phyloP scores from a whole-genome alignment of 2,888 invertebrate species.

The Drosophila dives region DNA sequence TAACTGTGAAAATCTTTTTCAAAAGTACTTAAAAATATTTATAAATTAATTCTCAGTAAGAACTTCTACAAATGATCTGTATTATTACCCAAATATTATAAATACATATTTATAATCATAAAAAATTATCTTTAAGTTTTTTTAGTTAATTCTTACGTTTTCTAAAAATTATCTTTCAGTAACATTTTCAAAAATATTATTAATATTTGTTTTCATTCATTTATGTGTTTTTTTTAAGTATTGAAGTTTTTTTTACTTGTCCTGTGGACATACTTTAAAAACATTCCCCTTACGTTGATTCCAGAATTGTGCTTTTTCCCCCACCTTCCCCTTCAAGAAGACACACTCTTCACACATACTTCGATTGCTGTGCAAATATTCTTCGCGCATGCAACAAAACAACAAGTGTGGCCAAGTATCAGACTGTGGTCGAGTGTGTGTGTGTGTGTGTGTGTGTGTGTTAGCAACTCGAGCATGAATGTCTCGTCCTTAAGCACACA shows the following conservation, averaged over 20 bases:
- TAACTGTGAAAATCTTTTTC: too few relatives aligned
- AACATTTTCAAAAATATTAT: neutral
- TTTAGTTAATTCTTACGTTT: neutral
- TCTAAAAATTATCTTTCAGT: neutral
- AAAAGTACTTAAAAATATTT: too few relatives aligned
- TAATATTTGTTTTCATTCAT: slow-evolving; percentile 16
- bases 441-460: too few relatives aligned
- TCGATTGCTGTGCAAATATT: slow-evolving; percentile 60
- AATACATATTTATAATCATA: neutral
- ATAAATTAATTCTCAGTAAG: neutral
- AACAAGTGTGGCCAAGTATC: slow-evolving; percentile 21
- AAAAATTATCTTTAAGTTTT: neutral
- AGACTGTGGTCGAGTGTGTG: slow-evolving; percentile 3
- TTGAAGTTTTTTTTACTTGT: slow-evolving; percentile 25
- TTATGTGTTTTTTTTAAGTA: slow-evolving; percentile 24
- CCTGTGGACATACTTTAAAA: too few relatives aligned
- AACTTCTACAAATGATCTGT: neutral
- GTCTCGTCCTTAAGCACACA: slow-evolving; percentile 72
- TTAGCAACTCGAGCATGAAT: slow-evolving; percentile 63
- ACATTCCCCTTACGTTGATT: neutral
- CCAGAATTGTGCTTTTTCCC: neutral
- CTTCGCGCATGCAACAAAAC: slow-evolving; percentile 51
- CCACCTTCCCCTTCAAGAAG: slow-evolving; percentile 1
- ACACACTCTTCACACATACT: slow-evolving; percentile 57
- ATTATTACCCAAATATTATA: neutral